These are phyloP conservation scores for Molossus alvarezi DNA, from an alignment of 2,797 vertebrate genomes.

Conservation along the genomic window DNA sequence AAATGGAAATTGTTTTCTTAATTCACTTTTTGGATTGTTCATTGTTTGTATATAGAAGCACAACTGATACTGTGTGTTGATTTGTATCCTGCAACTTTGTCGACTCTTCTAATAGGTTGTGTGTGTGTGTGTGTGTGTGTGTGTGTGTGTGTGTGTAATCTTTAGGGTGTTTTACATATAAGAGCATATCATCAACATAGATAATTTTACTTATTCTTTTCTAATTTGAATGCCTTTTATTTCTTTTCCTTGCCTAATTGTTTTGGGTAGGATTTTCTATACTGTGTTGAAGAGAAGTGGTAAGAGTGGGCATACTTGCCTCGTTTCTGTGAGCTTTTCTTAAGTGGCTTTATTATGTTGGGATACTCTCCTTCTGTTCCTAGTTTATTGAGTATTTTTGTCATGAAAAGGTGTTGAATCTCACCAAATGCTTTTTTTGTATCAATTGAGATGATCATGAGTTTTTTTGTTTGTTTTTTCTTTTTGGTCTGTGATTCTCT, in stretches of 20 bases:
- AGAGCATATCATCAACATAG: neutral
- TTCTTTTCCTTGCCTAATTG: constrained; percentile 30
- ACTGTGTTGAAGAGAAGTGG: constrained; percentile 7
- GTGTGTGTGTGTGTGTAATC: neutral
- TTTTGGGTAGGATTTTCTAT: constrained; percentile 11
- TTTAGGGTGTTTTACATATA: neutral
- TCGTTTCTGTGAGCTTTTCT: constrained; percentile 39
- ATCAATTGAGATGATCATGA: neutral
- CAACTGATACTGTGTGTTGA: constrained; percentile 17
- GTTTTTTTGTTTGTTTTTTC: neutral
- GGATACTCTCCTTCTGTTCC: neutral
- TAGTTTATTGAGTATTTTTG: constrained; percentile 37
- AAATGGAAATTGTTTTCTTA: constrained; percentile 59
- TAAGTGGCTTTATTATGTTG: constrained; percentile 48
- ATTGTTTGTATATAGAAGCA: constrained; percentile 5
- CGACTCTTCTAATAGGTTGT: constrained; percentile 33
- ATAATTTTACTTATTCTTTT: constrained; percentile 55
- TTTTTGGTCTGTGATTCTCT: neutral
- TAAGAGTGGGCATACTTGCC: constrained; percentile 15
- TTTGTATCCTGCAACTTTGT: constrained; percentile 41
- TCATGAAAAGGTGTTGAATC: neutral
- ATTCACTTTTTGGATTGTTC: constrained; percentile 57
- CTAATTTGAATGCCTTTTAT: constrained; percentile 27
- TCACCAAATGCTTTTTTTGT: neutral
- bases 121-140: neutral